Evolutionary conservation across 2,113 vertebrate species (phyloP).

Genomic region (Crotalus viridis): DNA sequence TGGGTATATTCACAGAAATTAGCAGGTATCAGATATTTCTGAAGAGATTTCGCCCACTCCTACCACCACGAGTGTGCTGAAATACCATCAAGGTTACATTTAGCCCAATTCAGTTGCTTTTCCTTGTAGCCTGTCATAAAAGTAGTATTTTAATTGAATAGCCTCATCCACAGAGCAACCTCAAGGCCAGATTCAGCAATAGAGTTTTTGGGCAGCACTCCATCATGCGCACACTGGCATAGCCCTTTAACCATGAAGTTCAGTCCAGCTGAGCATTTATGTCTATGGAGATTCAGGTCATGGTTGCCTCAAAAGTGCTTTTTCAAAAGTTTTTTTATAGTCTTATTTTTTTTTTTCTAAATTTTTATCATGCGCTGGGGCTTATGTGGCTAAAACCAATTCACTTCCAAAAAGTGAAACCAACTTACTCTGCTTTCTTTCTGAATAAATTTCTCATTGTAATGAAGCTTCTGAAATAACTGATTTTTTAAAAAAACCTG

Average conservation of each 20-base stretch:
- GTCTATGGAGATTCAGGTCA: no score
- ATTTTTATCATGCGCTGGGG: background rate
- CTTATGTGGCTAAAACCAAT: background rate
- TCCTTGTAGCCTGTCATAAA: no score
- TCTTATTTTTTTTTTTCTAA: constrained; percentile 9
- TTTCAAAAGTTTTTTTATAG: background rate
- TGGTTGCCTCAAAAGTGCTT: no score
- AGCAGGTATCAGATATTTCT: background rate
- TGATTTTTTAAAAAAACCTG: background rate
- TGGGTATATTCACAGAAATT: background rate
- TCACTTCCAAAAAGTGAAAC: background rate
- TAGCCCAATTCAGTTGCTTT: background rate
- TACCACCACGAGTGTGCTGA: background rate
- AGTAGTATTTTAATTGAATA: background rate
- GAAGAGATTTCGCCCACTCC: background rate
- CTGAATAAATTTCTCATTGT: background rate
- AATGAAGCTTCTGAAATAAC: background rate
- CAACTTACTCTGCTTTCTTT: background rate
- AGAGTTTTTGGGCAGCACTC: background rate
- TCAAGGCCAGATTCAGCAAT: background rate
- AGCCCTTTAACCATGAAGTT: background rate
- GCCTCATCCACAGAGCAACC: background rate
- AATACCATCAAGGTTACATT: background rate
- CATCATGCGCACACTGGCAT: no score
- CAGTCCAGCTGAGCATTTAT: background rate